Conservation (phyloP, 2,888 invertebrate species). For the Cordylochernes scorpioides region DNA sequence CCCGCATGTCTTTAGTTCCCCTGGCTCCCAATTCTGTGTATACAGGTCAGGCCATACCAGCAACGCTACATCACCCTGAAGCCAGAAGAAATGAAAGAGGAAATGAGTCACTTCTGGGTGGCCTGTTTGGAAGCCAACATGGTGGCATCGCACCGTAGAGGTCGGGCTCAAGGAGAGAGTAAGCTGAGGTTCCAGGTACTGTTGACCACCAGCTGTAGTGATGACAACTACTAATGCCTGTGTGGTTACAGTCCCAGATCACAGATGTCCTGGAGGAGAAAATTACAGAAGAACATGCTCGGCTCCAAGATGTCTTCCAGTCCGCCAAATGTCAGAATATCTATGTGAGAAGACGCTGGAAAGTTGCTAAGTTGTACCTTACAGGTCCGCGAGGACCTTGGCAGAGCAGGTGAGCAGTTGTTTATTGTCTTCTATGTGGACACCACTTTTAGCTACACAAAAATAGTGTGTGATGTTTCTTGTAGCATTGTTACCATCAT, state of each 20-base stretch:
- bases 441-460: no score
- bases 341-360: slow-evolving; percentile 29
- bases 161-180: slow-evolving; percentile 30
- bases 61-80: slow-evolving; percentile 29
- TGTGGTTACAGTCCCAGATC: slow-evolving; percentile 26
- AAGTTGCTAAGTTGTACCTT: slow-evolving; percentile 29
- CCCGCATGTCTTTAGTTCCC: neutral
- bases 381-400: slow-evolving; percentile 29
- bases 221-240: neutral
- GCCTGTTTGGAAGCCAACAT: slow-evolving; percentile 34
- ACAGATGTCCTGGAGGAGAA: slow-evolving; percentile 28
- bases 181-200: slow-evolving; percentile 29
- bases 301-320: slow-evolving; percentile 26
- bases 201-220: slow-evolving; percentile 2
- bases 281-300: slow-evolving; percentile 27
- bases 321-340: slow-evolving; percentile 27
- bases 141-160: slow-evolving; percentile 29
- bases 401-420: slow-evolving; percentile 17
- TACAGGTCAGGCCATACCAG: slow-evolving; percentile 29
- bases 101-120: slow-evolving; percentile 32
- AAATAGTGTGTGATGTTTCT: no score
- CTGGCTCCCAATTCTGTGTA: slow-evolving; percentile 7
- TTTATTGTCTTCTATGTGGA: no score
- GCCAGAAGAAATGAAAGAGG: slow-evolving; percentile 26
- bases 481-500: no score